Evolutionary conservation across 2,888 invertebrate genomes (phyloP), one percentile per base, ranked within the genome.

Genomic region (Eilema griseolum): DNA sequence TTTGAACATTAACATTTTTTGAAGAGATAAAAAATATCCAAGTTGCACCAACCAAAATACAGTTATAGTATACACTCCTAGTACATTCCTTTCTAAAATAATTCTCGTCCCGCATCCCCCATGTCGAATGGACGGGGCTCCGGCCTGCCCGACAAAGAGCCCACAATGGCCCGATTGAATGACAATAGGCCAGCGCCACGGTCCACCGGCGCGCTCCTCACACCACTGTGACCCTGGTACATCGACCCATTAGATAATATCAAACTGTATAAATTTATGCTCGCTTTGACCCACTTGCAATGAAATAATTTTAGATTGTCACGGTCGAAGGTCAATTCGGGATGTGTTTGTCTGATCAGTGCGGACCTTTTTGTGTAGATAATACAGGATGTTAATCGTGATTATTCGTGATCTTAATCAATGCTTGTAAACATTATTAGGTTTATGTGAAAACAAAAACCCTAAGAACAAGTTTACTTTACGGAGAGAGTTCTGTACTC

Each of bases 101-200:
- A 79, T 85, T 83, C 76, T 82, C 76, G 77, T 73, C 74, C 76
- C 84, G 78, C 85, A 85, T 86, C 84, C 86, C 85, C 90, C 90
- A 84, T 89, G 87, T 86, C 85, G 85, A 90, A 91, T 89, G 88
- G 78, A 41, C 80, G 83, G 84, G 85, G 81, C 85, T 83, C 85
- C 79, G 86, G 77, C 81, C 76, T 69, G 69, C 82, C 66, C 88
- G 85, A 91, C 92, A 92, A 92, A 92, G 89, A 85, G 78, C 80
- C 83, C 85, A 92, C 92, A 92, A 93, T 89, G 87, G 83, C 79
- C 83, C 89, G 90, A 93, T 93, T 93, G 92, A 91, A 93, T 93
- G 89, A 94, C 93, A 93, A 94, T 92, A 85, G 90, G 76, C 83
- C 85, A 82, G 67, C 82, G 88, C 85, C 84, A 88, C 88, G 93